Percentiles rank a stretch among this genome's conserved stretches.
phyloP scores from a whole-genome alignment of 2,113 vertebrate species.

The Chloropsis cyanopogon region DNA sequence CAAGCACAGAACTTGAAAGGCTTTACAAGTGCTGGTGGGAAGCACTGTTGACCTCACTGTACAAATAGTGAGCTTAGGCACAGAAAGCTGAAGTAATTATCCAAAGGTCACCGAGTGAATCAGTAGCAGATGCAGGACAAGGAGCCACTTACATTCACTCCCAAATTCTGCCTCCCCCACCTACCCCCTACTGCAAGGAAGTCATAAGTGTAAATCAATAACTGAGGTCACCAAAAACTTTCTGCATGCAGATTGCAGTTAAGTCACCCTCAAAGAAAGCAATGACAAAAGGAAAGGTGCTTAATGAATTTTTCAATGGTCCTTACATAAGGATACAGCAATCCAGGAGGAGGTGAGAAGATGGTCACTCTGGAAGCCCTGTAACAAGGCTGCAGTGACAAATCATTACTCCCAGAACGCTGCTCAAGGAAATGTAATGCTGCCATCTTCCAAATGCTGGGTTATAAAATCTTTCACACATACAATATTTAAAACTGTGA shows the following conservation, averaged over 20 bases:
- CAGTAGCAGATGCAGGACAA: neutral
- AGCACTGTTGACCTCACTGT: neutral
- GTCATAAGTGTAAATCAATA: constrained; percentile 12
- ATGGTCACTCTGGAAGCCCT: neutral
- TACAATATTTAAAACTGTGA: constrained; percentile 60
- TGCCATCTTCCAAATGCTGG: constrained; percentile 54
- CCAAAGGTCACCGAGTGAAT: neutral
- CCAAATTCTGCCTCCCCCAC: neutral
- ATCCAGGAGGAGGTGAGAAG: neutral
- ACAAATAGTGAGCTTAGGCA: neutral
- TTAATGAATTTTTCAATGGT: neutral
- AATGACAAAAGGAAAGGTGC: neutral
- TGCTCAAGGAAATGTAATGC: constrained; percentile 50
- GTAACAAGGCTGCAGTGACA: constrained; percentile 9
- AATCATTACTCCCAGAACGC: constrained; percentile 41
- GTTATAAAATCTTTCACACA: constrained; percentile 61
- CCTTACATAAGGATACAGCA: neutral
- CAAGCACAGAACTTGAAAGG: neutral
- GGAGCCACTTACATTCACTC: neutral
- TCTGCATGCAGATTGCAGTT: neutral
- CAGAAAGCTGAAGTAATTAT: constrained; percentile 6
- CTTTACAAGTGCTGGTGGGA: neutral
- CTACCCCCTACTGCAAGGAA: neutral
- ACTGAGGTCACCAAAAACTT: neutral
- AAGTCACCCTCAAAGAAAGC: neutral